Conservation (phyloP, 2,113 vertebrate species). For the Sander vitreus region DNA sequence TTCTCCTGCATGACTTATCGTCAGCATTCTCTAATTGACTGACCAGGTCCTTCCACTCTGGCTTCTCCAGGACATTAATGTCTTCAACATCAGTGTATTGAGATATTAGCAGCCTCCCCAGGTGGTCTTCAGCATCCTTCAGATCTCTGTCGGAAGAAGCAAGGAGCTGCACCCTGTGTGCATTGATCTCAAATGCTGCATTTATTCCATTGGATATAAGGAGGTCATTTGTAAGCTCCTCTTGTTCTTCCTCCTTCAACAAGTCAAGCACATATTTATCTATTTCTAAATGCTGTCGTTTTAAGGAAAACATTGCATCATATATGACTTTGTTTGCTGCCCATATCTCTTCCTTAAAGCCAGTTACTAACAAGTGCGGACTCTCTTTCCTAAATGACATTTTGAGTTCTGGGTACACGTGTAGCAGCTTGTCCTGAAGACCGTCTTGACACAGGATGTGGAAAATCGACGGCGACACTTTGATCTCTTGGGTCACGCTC, state of each 20-base stretch:
- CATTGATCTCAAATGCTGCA: constrained; percentile 80
- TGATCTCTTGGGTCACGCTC: constrained; percentile 68
- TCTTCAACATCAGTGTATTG: constrained; percentile 79
- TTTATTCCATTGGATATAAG: constrained; percentile 82
- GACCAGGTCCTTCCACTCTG: constrained; percentile 81
- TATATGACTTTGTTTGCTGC: constrained; percentile 79
- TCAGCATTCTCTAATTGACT: constrained; percentile 50
- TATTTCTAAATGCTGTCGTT: constrained; percentile 61
- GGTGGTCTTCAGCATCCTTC: constrained; percentile 80
- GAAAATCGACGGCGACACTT: constrained; percentile 71
- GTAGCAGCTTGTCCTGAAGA: constrained; percentile 63
- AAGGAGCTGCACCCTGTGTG: constrained; percentile 71
- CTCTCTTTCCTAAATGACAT: constrained; percentile 68
- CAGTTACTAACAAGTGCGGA: constrained; percentile 78
- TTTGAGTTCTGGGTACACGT: constrained; percentile 78
- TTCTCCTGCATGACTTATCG: constrained; percentile 49
- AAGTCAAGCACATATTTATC: constrained; percentile 78
- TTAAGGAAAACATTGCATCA: constrained; percentile 71
- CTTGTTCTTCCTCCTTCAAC: constrained; percentile 74
- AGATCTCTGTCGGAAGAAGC: constrained; percentile 74
- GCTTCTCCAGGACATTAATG: constrained; percentile 60
- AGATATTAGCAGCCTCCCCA: constrained; percentile 74
- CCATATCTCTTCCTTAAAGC: constrained; percentile 83
- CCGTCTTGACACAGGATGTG: constrained; percentile 78
- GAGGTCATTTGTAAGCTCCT: constrained; percentile 77